Evolutionary conservation across 1,140 invertebrate species (phyloP), one percentile per base, ranked within the genome.

Genomic region (Monochamus saltuarius): DNA sequence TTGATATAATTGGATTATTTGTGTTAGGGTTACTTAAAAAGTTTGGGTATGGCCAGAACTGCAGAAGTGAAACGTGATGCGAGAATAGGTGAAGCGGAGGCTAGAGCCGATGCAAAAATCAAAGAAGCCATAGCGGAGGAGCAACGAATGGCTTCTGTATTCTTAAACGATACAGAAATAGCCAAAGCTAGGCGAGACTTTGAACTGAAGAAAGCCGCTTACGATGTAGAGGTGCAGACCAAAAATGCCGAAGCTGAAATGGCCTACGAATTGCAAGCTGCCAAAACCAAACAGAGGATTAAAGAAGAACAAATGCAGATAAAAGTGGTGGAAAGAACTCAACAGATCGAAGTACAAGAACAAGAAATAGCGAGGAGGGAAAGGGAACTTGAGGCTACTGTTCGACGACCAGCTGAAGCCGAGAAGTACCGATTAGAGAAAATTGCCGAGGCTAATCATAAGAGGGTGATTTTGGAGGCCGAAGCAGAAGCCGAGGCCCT

Each of bases 251-350:
- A 96, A 80, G 94, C 95, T 14, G 94, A 98, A 75, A 86, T 98
- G 84, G 94, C 95, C 1, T 97, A 92, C 75, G 90, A 95, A 69
- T 77, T 97, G 45, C 91, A 97, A 85, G 94, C 94, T 19, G 95
- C 95, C 0, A 97, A 97, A 78, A 97, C 94, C 0, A 94, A 95
- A 67, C 95, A 97, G 75, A 84, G 91, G 59, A 97, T 98, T 66
- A 95, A 95, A 79, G 95, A 98, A 71, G 95, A 98, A 76, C 89
- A 97, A 73, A 97, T 97, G 94, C 93, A 97, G 78, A 93, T 97
- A 62, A 40, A 68, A 59, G 94, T 98, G 0, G 89, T 97, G 17
- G 95, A 98, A 79, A 84, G 95, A 45, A 87, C 89, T 8, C 94
- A 97, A 77, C 90, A 96, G 79, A 97, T 97, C 71, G 84, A 86